phyloP scores from a whole-genome alignment of 2,113 vertebrate genomes.

The Phaetusa simplex region DNA sequence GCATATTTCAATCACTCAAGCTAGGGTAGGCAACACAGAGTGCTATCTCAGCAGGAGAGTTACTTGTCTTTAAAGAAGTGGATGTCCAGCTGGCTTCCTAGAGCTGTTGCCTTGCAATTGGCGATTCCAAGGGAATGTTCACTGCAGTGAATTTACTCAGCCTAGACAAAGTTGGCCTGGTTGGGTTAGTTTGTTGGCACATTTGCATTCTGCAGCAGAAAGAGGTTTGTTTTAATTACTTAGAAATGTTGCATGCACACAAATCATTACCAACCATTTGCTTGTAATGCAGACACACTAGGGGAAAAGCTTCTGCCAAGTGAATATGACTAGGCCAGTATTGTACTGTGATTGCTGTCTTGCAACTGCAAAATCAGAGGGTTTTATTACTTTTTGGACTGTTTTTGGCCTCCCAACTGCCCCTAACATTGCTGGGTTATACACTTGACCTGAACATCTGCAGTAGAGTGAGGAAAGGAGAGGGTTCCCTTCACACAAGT shows the following conservation, averaged over 20 bases:
- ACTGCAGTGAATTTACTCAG: slow-evolving; percentile 9
- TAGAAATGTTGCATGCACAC: slow-evolving; percentile 43
- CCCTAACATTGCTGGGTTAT: background rate
- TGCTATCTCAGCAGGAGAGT: background rate
- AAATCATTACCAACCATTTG: slow-evolving; percentile 63
- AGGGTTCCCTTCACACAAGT: background rate
- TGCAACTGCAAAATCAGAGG: background rate
- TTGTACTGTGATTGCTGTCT: background rate
- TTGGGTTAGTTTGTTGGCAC: slow-evolving; percentile 41
- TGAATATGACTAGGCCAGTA: background rate
- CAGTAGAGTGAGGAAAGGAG: background rate
- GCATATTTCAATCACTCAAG: background rate
- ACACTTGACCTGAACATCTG: background rate
- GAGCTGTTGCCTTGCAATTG: background rate
- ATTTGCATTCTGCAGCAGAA: slow-evolving; percentile 41
- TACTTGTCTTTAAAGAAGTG: background rate
- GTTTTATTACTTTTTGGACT: background rate
- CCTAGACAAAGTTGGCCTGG: slow-evolving; percentile 8
- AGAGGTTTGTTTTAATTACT: slow-evolving; percentile 66
- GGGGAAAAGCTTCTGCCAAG: slow-evolving; percentile 13
- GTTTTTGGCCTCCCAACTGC: background rate
- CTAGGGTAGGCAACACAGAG: background rate
- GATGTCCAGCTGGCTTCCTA: background rate
- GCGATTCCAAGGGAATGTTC: background rate
- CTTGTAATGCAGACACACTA: background rate